phyloP scores from a whole-genome alignment of 2,888 invertebrate species.

The Agrochola litura region DNA sequence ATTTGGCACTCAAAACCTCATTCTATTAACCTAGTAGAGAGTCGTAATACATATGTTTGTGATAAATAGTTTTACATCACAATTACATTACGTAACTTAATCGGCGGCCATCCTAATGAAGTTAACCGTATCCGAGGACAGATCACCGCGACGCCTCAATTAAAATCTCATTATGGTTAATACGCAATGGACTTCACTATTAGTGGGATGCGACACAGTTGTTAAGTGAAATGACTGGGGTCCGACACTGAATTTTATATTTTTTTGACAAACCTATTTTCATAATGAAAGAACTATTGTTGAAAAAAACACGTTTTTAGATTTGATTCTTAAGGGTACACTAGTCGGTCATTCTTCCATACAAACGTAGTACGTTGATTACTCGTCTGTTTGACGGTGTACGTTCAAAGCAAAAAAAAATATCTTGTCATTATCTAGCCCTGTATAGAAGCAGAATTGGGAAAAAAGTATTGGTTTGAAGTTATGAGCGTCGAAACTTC shows the following conservation, averaged over 20 bases:
- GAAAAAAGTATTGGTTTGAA: too few species aligned
- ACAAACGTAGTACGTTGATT: too few species aligned
- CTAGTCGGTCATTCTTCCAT: too few species aligned
- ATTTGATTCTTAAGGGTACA: too few species aligned
- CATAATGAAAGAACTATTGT: background rate
- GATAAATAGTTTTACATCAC: slow-evolving; percentile 68
- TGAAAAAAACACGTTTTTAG: background rate
- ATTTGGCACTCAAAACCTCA: background rate
- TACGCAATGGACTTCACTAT: slow-evolving; percentile 70
- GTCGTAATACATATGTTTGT: slow-evolving; percentile 27
- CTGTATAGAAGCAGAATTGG: too few species aligned
- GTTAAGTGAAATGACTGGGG: slow-evolving; percentile 61
- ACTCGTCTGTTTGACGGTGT: too few species aligned
- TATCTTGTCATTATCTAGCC: too few species aligned
- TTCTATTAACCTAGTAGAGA: background rate
- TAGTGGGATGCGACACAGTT: slow-evolving; percentile 68
- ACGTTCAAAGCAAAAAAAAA: too few species aligned
- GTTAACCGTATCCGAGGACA: slow-evolving; percentile 84
- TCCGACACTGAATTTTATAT: slow-evolving; percentile 19
- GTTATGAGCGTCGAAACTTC: too few species aligned
- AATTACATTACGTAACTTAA: slow-evolving; percentile 88
- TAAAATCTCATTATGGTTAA: slow-evolving; percentile 87
- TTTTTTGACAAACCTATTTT: slow-evolving; percentile 29
- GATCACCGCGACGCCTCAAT: slow-evolving; percentile 85
- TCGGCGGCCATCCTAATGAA: slow-evolving; percentile 83